These are phyloP conservation scores for Zophobas morio DNA, from an alignment of 1,140 invertebrate genomes.

Conservation along the genomic window DNA sequence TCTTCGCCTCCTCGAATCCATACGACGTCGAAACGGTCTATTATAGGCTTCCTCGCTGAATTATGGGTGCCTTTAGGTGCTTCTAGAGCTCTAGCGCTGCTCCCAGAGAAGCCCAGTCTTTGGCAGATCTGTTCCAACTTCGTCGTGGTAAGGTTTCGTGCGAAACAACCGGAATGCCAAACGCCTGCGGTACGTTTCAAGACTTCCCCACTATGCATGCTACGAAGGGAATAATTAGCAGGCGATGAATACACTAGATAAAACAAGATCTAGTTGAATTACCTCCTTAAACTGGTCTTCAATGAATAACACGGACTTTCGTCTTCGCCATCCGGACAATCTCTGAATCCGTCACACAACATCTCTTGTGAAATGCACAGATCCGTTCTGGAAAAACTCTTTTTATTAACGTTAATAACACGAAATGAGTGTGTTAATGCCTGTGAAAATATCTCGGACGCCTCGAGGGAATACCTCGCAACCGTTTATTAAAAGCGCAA, in stretches of 20 bases:
- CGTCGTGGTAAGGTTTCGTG: conserved; percentile 60
- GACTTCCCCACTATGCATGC: conserved; percentile 71
- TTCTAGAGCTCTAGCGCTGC: conserved; percentile 43
- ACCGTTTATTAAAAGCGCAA: conserved; percentile 24
- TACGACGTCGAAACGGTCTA: conserved; percentile 61
- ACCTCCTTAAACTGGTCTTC: conserved; percentile 14
- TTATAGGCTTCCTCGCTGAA: conserved; percentile 51
- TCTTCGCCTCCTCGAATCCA: conserved; percentile 55
- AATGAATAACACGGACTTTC: conserved; percentile 70
- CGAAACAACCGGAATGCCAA: conserved; percentile 75
- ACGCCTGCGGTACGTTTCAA: conserved; percentile 71
- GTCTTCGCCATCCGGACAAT: conserved; percentile 81
- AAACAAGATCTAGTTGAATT: conserved; percentile 8
- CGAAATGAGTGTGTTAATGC: not conserved
- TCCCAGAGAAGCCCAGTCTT: conserved; percentile 65
- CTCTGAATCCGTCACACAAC: conserved; percentile 79
- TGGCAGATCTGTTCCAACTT: conserved; percentile 68
- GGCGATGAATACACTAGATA: not conserved
- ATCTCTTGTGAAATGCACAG: conserved; percentile 78
- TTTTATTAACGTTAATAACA: not conserved
- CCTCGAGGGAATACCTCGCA: conserved; percentile 10
- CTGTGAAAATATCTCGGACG: not conserved
- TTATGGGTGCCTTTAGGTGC: conserved; percentile 38
- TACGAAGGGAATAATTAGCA: conserved; percentile 60
- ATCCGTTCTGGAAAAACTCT: conserved; percentile 64